Conservation (phyloP, 2,888 invertebrate species). For the Conomelus anceps region DNA sequence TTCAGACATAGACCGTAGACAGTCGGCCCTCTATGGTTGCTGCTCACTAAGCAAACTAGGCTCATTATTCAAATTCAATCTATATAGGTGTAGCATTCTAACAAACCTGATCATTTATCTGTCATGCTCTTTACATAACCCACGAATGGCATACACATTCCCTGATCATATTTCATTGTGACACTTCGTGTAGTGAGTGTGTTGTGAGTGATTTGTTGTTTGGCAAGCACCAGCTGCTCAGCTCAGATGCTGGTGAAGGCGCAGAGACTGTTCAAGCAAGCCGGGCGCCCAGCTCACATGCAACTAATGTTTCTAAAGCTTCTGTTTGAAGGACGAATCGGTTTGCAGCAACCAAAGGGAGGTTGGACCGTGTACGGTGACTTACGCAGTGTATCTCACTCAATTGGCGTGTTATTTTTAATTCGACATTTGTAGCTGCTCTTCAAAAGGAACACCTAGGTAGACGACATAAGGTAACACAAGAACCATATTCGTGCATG, state of each 20-base stretch:
- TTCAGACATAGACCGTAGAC: neutral
- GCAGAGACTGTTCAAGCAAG: neutral
- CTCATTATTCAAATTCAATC: too few species aligned
- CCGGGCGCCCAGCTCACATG: neutral
- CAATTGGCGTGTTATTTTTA: neutral
- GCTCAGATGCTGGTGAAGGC: neutral
- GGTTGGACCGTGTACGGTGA: neutral
- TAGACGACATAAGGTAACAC: neutral
- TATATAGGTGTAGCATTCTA: too few species aligned
- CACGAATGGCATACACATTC: too few species aligned
- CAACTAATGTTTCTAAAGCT: neutral
- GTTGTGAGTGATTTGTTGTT: neutral
- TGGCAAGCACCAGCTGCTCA: conserved; percentile 13
- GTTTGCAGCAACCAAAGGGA: neutral
- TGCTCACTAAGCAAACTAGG: neutral
- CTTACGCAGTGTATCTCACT: neutral
- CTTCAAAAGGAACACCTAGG: neutral
- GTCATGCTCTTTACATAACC: too few species aligned
- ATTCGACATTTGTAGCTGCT: neutral
- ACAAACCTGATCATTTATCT: neutral
- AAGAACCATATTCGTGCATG: neutral
- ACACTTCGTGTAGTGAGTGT: neutral
- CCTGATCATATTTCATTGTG: neutral
- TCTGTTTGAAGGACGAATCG: neutral
- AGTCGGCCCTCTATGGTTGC: conserved; percentile 7